Evolutionary conservation across 2,888 invertebrate species (phyloP).

Genomic region (Pocota personata): DNA sequence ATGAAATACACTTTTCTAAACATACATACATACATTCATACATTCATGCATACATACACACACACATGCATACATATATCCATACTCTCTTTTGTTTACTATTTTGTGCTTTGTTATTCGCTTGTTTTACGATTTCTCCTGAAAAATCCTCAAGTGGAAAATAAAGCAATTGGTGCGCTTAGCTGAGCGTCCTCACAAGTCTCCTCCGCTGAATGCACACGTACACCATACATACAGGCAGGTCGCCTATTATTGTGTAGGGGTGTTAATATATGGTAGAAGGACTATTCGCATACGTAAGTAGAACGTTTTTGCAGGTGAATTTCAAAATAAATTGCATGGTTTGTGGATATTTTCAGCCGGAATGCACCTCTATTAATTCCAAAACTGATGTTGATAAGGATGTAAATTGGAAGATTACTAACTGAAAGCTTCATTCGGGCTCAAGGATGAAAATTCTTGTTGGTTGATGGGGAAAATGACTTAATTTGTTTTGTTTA

Average conservation of each 20-base stretch:
- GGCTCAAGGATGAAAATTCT: background rate
- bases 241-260: background rate
- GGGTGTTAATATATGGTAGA: constrained; percentile 44
- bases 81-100: background rate
- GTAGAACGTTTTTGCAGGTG: constrained; percentile 37
- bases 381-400: background rate
- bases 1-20: constrained; percentile 25
- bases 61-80: no score
- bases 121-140: constrained; percentile 43
- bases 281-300: constrained; percentile 43
- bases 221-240: background rate
- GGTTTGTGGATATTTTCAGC: constrained; percentile 1
- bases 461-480: background rate
- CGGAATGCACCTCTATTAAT: background rate
- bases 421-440: background rate
- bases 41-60: no score
- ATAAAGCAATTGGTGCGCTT: constrained; percentile 56
- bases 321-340: constrained; percentile 41
- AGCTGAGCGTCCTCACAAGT: constrained; percentile 39
- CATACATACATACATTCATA: no score
- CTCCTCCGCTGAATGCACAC: background rate
- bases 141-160: constrained; percentile 40
- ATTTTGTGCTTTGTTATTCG: constrained; percentile 11
- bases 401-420: constrained; percentile 13
- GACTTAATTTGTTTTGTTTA: background rate